These are phyloP conservation scores for Lochmaea capreae DNA, from an alignment of 2,888 invertebrate species.

Conservation along the genomic window DNA sequence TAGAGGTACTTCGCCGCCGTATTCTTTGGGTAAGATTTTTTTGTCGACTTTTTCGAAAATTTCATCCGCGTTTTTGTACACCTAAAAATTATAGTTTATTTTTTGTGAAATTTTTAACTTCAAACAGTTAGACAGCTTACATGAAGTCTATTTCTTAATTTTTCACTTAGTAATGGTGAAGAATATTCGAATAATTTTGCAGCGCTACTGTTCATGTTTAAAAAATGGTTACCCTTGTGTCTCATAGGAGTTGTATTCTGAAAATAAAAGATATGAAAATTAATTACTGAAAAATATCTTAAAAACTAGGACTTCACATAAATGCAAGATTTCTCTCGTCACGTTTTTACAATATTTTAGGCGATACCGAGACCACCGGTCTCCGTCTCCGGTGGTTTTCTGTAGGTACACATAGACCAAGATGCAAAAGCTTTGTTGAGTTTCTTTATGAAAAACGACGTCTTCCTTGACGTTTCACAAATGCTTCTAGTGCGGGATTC, in stretches of 20 bases:
- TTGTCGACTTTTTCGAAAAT: slow-evolving; percentile 77
- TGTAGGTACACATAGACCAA: too few relatives aligned
- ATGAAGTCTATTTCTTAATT: slow-evolving; percentile 82
- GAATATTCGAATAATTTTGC: slow-evolving; percentile 86
- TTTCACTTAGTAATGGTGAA: slow-evolving; percentile 84
- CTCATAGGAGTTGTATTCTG: slow-evolving; percentile 91
- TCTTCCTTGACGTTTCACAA: too few relatives aligned
- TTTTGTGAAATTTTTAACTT: not conserved
- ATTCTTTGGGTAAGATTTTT: slow-evolving; percentile 85
- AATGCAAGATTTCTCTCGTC: too few relatives aligned
- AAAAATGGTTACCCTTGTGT: slow-evolving; percentile 88
- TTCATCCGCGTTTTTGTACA: slow-evolving; percentile 81
- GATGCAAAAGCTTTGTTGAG: too few relatives aligned
- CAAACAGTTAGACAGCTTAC: slow-evolving; percentile 67
- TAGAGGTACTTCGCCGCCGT: slow-evolving; percentile 86
- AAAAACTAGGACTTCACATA: too few relatives aligned
- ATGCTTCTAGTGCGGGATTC: too few relatives aligned
- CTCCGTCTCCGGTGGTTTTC: too few relatives aligned
- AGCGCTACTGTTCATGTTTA: slow-evolving; percentile 86
- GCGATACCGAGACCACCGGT: too few relatives aligned
- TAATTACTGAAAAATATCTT: too few relatives aligned
- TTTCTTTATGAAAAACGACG: too few relatives aligned
- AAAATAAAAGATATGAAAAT: slow-evolving; percentile 52
- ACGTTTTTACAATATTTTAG: too few relatives aligned
- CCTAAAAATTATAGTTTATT: slow-evolving; percentile 63